A percentile compares a stretch with the other conserved stretches of the same genome.
Conservation (phyloP, 64 coral and sea anemone species). For the Stichodactyla helianthus region DNA sequence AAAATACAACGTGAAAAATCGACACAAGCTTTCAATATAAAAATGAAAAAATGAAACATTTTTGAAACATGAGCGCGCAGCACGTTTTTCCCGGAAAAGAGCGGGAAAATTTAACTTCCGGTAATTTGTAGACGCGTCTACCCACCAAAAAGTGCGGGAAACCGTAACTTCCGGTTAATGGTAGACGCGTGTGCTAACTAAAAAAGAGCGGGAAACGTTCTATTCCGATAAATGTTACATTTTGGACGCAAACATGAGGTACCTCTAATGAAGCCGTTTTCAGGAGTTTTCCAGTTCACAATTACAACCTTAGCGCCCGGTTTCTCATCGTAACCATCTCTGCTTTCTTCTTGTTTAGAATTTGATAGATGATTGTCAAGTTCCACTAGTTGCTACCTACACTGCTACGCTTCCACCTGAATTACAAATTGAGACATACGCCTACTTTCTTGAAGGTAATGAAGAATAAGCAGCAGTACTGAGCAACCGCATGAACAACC, state of each 20-base stretch:
- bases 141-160: background rate
- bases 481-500: background rate
- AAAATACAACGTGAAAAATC: too few relatives aligned
- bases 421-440: conserved; percentile 75
- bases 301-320: background rate
- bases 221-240: background rate
- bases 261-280: background rate
- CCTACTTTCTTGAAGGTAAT: conserved; percentile 93
- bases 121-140: background rate
- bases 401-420: conserved; percentile 83
- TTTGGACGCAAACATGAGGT: background rate
- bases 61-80: too few relatives aligned
- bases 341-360: conserved; percentile 31
- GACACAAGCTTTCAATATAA: too few relatives aligned
- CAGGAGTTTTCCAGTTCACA: background rate
- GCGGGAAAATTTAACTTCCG: background rate
- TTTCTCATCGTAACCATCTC: too few relatives aligned
- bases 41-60: too few relatives aligned
- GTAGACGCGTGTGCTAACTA: background rate
- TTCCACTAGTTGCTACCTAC: conserved; percentile 79
- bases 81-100: background rate
- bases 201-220: background rate
- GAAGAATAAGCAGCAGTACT: background rate
- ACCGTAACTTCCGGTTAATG: too few relatives aligned
- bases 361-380: conserved; percentile 78